Conservation (phyloP, 2,797 vertebrate genomes). For the Vultur gryphus region DNA sequence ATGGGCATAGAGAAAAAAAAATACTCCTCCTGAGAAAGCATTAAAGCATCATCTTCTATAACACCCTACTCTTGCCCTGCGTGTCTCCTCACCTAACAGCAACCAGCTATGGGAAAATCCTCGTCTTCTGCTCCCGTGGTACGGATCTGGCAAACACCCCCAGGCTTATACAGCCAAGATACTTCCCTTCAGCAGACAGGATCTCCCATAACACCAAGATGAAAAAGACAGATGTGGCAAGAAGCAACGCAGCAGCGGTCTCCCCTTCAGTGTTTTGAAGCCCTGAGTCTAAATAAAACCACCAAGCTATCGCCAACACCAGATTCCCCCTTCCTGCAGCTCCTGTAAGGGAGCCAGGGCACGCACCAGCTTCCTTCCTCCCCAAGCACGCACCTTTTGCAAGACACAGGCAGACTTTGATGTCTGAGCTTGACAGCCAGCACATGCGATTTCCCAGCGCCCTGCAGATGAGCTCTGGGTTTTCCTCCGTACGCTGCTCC, state of each 20-base stretch:
- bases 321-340: background rate
- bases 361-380: background rate
- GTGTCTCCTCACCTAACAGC: background rate
- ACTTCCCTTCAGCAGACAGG: background rate
- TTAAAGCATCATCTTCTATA: background rate
- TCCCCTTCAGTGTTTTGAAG: background rate
- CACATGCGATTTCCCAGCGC: background rate
- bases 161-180: background rate
- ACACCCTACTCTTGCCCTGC: fast-evolving
- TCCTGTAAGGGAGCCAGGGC: background rate
- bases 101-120: fast-evolving
- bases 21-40: background rate
- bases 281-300: background rate
- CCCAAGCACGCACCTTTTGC: background rate
- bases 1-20: background rate
- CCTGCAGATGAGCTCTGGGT: fast-evolving
- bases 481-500: background rate
- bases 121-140: background rate
- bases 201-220: background rate
- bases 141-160: background rate
- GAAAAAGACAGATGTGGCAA: background rate
- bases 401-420: background rate
- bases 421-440: background rate
- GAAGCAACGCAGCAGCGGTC: background rate
- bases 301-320: background rate